These are phyloP conservation scores for Phenacoccus solenopsis DNA, from an alignment of 1,140 invertebrate species.

Conservation along the genomic window DNA sequence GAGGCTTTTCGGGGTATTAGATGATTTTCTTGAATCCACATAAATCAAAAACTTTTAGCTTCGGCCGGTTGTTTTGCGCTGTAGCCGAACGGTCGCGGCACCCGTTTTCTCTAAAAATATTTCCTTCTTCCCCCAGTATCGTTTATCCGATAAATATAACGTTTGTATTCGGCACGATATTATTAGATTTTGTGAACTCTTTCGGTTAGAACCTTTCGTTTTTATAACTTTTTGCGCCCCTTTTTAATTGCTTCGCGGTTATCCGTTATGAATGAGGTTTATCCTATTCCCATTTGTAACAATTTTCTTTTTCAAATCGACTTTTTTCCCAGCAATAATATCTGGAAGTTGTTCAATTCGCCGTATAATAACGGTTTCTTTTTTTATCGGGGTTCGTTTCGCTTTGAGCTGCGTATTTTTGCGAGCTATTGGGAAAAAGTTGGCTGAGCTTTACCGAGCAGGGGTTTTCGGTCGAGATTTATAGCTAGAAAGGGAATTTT, in stretches of 20 bases:
- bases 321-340: too few relatives aligned
- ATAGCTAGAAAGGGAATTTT: too few relatives aligned
- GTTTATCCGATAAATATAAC: conserved; percentile 15
- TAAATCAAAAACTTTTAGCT: conserved; percentile 10
- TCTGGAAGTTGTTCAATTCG: too few relatives aligned
- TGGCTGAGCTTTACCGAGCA: too few relatives aligned
- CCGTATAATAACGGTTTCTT: too few relatives aligned
- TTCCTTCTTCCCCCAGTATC: background rate
- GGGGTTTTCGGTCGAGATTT: too few relatives aligned
- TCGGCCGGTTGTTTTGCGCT: too few relatives aligned
- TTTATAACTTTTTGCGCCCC: conserved; percentile 8
- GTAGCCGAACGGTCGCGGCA: too few relatives aligned
- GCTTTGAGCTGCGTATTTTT: too few relatives aligned
- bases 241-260: conserved; percentile 14
- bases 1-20: conserved; percentile 9
- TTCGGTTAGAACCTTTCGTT: background rate
- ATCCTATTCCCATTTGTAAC: conserved; percentile 14
- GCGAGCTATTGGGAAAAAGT: too few relatives aligned
- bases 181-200: background rate
- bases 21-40: conserved; percentile 15
- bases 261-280: background rate
- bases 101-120: background rate
- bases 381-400: too few relatives aligned
- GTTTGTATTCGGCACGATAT: background rate
- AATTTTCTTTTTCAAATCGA: background rate